These are phyloP conservation scores for Apotomis betuletana DNA, from an alignment of 2,888 invertebrate genomes.

Conservation along the genomic window DNA sequence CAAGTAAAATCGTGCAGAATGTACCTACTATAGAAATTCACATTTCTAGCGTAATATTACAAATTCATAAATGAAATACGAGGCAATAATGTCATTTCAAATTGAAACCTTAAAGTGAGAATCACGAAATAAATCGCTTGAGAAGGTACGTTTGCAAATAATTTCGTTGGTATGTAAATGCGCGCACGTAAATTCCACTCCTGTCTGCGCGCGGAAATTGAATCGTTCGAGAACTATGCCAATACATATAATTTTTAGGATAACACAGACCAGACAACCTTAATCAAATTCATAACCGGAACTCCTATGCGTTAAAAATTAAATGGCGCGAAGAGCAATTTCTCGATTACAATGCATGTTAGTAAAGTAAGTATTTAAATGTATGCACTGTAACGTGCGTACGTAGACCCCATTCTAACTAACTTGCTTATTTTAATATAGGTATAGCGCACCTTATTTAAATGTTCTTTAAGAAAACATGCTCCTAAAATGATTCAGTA, in stretches of 20 bases:
- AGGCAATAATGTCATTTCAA: conserved; percentile 48
- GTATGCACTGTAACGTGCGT: too few relatives aligned
- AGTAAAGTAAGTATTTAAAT: not conserved
- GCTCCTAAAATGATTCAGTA: too few relatives aligned
- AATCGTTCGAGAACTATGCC: conserved; percentile 78
- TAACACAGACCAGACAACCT: conserved; percentile 28
- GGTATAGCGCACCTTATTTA: too few relatives aligned
- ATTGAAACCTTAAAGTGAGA: conserved; percentile 56
- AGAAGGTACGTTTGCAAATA: conserved; percentile 75
- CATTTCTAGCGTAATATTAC: not conserved
- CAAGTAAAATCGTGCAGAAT: not conserved
- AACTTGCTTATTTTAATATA: too few relatives aligned
- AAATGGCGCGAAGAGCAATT: conserved; percentile 5
- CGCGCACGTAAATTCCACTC: conserved; percentile 79
- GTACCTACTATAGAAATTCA: not conserved
- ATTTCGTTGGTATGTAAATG: conserved; percentile 80
- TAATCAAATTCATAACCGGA: conserved; percentile 34
- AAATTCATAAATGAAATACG: conserved; percentile 14
- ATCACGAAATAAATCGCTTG: conserved; percentile 73
- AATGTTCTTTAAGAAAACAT: too few relatives aligned
- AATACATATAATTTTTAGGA: conserved; percentile 66
- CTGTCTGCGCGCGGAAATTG: conserved; percentile 82
- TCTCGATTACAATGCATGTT: not conserved
- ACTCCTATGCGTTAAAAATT: conserved; percentile 20
- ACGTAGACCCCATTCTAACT: too few relatives aligned